Evolutionary conservation across 1,140 invertebrate species (phyloP), one percentile per base, ranked within the genome.

Genomic region (Holcopasites calliopsidis): DNA sequence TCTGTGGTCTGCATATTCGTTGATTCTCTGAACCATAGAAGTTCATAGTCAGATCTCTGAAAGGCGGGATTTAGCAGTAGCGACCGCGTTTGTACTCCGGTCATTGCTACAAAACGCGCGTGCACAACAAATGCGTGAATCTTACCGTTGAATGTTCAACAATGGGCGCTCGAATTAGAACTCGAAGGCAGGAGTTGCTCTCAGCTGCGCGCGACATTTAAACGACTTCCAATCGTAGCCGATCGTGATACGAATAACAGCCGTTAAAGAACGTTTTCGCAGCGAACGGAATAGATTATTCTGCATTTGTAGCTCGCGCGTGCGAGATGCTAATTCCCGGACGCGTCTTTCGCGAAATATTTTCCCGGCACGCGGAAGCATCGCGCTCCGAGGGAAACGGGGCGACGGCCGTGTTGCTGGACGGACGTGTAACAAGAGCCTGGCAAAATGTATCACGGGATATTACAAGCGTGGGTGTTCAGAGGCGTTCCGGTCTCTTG

Each of bases 381-480:
- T 40, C 57, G 31, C 13, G 38, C 61, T 50, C 6, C 42, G n/a
- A 23, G 5, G 13, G 21, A 23, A 3, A n/a, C 4, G 13, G 16
- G n/a, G 21, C 6, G n/a, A 21, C 13, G 28, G 21, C 26, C 6
- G 31, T 28, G 44, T 50, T 71, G 42, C 49, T 49, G 38, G 42
- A 61, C 42, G 42, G 42, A 38, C 42, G 18, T 42, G n/a, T 61
- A 71, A 71, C 54, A 71, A 60, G 55, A 40, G 31, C n/a, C 40
- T 49, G 13, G 40, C 23, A 38, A 61, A 60, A 61, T 35, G 31
- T 33, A 71, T 61, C 44, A 35, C n/a, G 69, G 44, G 35, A 50
- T 58, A 71, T 61, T 71, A 61, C 57, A 71, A 71, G 33, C 16
- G 18, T n/a, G 28, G 42, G 8, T n/a, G 49, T 60, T 47, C 21